phyloP scores from a whole-genome alignment of 2,888 invertebrate species.

The Lottia scabra region DNA sequence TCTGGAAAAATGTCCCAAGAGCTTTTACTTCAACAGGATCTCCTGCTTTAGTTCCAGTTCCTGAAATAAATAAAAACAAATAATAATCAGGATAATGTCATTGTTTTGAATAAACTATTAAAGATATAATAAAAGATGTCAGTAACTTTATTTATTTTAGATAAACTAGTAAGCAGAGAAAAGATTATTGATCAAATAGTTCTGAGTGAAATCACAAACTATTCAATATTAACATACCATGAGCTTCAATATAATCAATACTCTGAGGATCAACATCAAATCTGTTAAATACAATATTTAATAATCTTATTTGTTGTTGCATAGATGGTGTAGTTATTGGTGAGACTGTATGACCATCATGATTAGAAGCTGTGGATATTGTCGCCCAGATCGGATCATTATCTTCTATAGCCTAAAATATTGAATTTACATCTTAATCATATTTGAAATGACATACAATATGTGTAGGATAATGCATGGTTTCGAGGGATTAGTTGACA shows the following conservation, averaged over 20 bases:
- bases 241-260: slow-evolving; percentile 44
- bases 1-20: slow-evolving; percentile 32
- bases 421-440: no score
- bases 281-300: slow-evolving; percentile 32
- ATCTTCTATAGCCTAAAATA: slow-evolving; percentile 36
- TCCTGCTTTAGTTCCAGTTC: slow-evolving; percentile 47
- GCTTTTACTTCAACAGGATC: slow-evolving; percentile 45
- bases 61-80: slow-evolving; percentile 19
- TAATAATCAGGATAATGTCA: no score
- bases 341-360: slow-evolving; percentile 43
- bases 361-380: slow-evolving; percentile 38
- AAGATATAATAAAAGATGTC: no score
- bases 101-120: no score
- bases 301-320: slow-evolving; percentile 35
- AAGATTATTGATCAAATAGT: no score
- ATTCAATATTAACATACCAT: slow-evolving; percentile 29
- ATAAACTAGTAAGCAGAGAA: no score
- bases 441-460: no score
- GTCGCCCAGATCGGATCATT: slow-evolving; percentile 41
- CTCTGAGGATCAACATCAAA: slow-evolving; percentile 23
- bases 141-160: no score
- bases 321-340: slow-evolving; percentile 50
- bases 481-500: no score
- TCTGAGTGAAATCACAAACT: no score
- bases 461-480: no score